A percentile compares a stretch with the other conserved stretches of the same genome.
Evolutionary conservation across 2,113 vertebrate species (phyloP).

Genomic region (Recurvirostra avosetta): DNA sequence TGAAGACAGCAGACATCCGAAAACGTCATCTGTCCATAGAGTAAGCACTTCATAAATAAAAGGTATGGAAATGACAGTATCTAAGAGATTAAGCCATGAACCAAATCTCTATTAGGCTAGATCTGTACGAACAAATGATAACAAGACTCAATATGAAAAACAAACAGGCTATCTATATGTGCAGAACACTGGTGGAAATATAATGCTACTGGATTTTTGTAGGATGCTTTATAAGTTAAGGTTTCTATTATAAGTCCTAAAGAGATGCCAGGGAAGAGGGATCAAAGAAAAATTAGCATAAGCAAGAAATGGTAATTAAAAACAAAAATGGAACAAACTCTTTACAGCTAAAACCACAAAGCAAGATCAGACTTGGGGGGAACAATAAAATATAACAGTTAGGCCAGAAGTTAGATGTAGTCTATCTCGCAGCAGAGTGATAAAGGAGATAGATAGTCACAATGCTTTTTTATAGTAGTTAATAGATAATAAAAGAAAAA

Average conservation of each 20-base stretch:
- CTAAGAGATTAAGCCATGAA: neutral
- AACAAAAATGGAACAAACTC: neutral
- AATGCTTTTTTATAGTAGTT: neutral
- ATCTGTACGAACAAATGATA: neutral
- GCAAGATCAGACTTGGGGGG: neutral
- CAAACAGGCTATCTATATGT: neutral
- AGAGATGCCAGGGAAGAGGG: neutral
- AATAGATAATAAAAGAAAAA: neutral
- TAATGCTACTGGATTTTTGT: neutral
- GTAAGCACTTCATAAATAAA: neutral
- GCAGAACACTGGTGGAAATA: neutral
- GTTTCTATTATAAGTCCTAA: neutral
- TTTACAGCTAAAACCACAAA: neutral
- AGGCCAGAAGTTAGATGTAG: neutral
- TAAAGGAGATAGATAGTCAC: neutral
- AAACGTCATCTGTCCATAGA: neutral
- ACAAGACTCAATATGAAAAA: neutral
- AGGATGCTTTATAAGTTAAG: neutral
- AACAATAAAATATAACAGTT: neutral
- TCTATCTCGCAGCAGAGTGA: neutral
- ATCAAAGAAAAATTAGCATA: neutral
- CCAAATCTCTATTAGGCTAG: neutral
- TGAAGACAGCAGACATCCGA: neutral
- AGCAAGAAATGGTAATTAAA: neutral
- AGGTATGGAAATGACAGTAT: neutral